Base-by-base conservation (phyloP, 2,113 vertebrate species). In the Heterochromis multidens region DNA sequence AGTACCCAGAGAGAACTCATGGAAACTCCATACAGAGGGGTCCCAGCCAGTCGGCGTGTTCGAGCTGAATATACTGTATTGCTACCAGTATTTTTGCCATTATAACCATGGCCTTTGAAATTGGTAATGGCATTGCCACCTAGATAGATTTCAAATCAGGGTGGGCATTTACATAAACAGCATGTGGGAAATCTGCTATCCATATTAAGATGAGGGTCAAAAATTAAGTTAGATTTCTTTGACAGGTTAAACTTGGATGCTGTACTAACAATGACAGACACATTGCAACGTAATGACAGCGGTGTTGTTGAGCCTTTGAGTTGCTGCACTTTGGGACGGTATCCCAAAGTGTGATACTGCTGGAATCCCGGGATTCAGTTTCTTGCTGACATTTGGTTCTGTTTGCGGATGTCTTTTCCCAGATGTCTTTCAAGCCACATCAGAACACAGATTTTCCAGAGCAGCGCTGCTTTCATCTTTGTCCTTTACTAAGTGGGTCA, bases 401-500 rank as follows among this genome's bases (percentile, higher is more conserved):
- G 54, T 78, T 63, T 58, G 59, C 2, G 2, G 25, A 60, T 81
- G 67, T 70, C 67, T 88, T 81, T 86, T 88, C 85, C 80, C 88
- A 80, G 82, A 90, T 83, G n/a, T 29, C 43, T 88, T 80, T 85
- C 46, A 59, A 87, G 77, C 82, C 85, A 91, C 89, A 89, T 92
- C 84, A 89, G 60, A 90, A 80, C 35, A 14, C 27, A 37, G 67
- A 82, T 77, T 85, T 85, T 82, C 81, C 37, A 74, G 63, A 83
- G 86, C 74, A 89, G 57, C 81, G 49, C 63, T 43, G 52, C 93
- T 90, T 93, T 91, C 58, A 89, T 91, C 86, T 89, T 80, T 85
- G 43, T 76, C 72, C 49, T 81, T 79, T 31, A 63, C 72, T 58
- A 59, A 91, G 76, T 56, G 37, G 78, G 43, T 79, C 86, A 88